phyloP scores from a whole-genome alignment of 1,140 invertebrate genomes.

The Ostrea denselamellosa region DNA sequence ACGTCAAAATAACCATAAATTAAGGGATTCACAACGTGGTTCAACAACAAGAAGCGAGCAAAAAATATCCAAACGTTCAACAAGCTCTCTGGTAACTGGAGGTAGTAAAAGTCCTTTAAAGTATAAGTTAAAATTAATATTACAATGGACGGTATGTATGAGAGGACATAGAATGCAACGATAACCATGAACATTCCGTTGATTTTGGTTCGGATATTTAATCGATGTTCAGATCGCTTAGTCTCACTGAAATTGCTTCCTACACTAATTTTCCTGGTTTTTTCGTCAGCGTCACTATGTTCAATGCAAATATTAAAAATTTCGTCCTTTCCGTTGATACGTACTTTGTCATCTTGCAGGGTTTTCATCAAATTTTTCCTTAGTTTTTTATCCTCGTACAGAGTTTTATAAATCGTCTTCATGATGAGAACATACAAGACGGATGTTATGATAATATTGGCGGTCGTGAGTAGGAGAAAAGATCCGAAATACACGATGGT shows the following conservation, averaged over 20 bases:
- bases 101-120: neutral
- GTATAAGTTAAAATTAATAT: neutral
- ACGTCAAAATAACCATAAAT: conserved; percentile 29
- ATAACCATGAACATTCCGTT: conserved; percentile 11
- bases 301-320: neutral
- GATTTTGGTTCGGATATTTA: conserved; percentile 12
- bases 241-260: neutral
- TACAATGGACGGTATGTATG: neutral
- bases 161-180: neutral
- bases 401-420: neutral
- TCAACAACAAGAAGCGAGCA: conserved; percentile 6
- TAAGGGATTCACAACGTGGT: conserved; percentile 8
- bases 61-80: conserved; percentile 33
- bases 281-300: neutral
- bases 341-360: neutral
- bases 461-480: neutral
- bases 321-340: neutral
- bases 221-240: neutral
- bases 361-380: neutral
- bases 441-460: neutral
- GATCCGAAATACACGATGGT: conserved; percentile 2
- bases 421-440: neutral
- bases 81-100: neutral
- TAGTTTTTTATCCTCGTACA: neutral
- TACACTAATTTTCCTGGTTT: neutral